These are phyloP conservation scores for Euschistus heros DNA, from an alignment of 1,140 invertebrate species.

Conservation along the genomic window DNA sequence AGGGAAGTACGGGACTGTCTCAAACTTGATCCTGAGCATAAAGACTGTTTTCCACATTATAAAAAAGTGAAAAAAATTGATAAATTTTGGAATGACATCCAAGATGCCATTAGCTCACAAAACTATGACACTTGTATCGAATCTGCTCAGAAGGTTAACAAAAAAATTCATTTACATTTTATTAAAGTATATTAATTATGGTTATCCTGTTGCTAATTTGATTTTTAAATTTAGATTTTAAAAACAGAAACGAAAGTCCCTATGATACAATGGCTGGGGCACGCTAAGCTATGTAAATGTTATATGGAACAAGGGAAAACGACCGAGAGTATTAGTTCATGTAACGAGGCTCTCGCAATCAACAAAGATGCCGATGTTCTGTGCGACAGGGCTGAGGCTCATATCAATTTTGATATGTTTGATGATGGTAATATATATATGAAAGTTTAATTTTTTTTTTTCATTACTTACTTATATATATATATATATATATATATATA, in stretches of 20 bases:
- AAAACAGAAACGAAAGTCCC: constrained; percentile 57
- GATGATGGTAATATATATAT: constrained; percentile 62
- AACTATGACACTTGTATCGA: constrained; percentile 66
- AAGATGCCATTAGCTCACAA: constrained; percentile 53
- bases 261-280: constrained; percentile 62
- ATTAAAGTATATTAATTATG: neutral
- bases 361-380: constrained; percentile 65
- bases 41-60: constrained; percentile 90
- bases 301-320: constrained; percentile 56
- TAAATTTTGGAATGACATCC: constrained; percentile 67
- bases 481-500: neutral
- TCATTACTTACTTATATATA: neutral
- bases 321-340: constrained; percentile 56
- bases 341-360: constrained; percentile 68
- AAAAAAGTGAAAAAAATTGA: constrained; percentile 95
- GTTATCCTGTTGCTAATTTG: neutral
- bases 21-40: constrained; percentile 95
- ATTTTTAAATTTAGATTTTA: constrained; percentile 37
- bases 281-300: constrained; percentile 63
- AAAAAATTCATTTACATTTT: neutral
- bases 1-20: constrained; percentile 93
- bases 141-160: constrained; percentile 54
- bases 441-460: neutral
- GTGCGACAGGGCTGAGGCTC: constrained; percentile 87
- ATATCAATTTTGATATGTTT: constrained; percentile 80